A percentile compares a stretch with the other conserved stretches of the same genome.
phyloP scores from a whole-genome alignment of 2,888 invertebrate genomes.

The Drosophila aldrichi region DNA sequence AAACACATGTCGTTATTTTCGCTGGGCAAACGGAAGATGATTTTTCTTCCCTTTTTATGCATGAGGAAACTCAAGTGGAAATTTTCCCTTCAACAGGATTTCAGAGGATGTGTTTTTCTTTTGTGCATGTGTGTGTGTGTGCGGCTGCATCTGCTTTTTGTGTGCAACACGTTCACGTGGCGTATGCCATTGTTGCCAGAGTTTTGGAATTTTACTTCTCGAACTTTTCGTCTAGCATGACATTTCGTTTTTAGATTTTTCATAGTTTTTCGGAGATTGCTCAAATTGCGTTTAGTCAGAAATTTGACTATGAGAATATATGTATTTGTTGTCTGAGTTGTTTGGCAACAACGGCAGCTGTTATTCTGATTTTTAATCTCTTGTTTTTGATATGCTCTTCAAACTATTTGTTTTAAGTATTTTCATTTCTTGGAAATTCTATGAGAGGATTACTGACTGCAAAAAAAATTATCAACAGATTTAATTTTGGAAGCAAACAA shows the following conservation, averaged over 20 bases:
- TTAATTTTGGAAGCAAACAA: not conserved
- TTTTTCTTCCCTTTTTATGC: conserved; percentile 52
- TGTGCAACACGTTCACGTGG: conserved; percentile 67
- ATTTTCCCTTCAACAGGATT: conserved; percentile 41
- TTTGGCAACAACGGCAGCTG: conserved; percentile 49
- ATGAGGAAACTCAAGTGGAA: conserved; percentile 77
- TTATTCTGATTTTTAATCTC: conserved; percentile 43
- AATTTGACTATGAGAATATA: conserved; percentile 20
- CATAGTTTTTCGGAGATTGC: conserved; percentile 39
- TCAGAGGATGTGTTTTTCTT: conserved; percentile 44
- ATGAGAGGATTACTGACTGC: not conserved
- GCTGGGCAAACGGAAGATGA: conserved; percentile 65
- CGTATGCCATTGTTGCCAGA: conserved; percentile 52
- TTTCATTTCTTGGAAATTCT: conserved; percentile 2
- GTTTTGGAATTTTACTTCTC: conserved; percentile 32
- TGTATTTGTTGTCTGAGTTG: conserved; percentile 9
- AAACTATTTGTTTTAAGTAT: conserved; percentile 6
- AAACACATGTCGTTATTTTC: conserved; percentile 71
- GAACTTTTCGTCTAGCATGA: conserved; percentile 43
- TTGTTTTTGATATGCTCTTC: conserved; percentile 11
- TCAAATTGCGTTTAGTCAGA: conserved; percentile 50
- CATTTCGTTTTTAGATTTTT: conserved; percentile 57
- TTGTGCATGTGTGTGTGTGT: conserved; percentile 25
- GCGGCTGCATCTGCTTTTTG: conserved; percentile 51
- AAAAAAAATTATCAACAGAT: not conserved